These are phyloP conservation scores for Cotesia congregata DNA, from an alignment of 2,888 invertebrate genomes.

Conservation along the genomic window DNA sequence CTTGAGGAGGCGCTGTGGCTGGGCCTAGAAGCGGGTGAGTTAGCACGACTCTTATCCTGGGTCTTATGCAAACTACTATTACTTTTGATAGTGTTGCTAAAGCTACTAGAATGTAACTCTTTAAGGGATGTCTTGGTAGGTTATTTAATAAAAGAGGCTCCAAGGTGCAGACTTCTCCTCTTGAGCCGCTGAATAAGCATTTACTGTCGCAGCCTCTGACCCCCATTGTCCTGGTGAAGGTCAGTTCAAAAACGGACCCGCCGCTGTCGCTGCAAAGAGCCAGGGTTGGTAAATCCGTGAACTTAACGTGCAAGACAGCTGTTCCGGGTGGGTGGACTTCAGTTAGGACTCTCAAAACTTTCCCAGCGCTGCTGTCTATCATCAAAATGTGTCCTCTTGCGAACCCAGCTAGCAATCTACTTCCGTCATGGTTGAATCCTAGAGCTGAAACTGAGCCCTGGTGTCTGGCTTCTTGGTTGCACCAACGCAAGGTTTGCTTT, in stretches of 20 bases:
- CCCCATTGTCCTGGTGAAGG: constrained; percentile 89
- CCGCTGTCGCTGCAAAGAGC: constrained; percentile 92
- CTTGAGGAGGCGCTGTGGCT: constrained; percentile 85
- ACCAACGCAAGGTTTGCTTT: constrained; percentile 92
- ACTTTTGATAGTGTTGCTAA: constrained; percentile 95
- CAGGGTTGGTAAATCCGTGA: constrained; percentile 80
- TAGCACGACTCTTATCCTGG: constrained; percentile 83
- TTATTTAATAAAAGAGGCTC: constrained; percentile 78
- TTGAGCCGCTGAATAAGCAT: constrained; percentile 96
- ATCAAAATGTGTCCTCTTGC: constrained; percentile 89
- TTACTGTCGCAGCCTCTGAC: constrained; percentile 90
- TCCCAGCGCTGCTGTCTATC: constrained; percentile 88
- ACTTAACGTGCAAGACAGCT: constrained; percentile 83
- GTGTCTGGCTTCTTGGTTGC: constrained; percentile 80
- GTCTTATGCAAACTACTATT: constrained; percentile 84
- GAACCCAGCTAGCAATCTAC: constrained; percentile 85
- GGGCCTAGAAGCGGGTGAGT: constrained; percentile 81
- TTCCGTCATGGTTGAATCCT: constrained; percentile 89
- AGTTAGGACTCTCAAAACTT: constrained; percentile 80
- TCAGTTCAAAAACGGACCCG: constrained; percentile 95
- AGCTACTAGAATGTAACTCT: constrained; percentile 85
- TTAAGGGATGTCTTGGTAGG: constrained; percentile 77
- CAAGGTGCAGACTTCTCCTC: constrained; percentile 90
- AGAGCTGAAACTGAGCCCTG: constrained; percentile 87
- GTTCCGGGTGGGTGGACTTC: constrained; percentile 89